A percentile compares a stretch with the other conserved stretches of the same genome.
Conservation (phyloP, 2,797 vertebrate genomes). For the Anisognathus igniventris region DNA sequence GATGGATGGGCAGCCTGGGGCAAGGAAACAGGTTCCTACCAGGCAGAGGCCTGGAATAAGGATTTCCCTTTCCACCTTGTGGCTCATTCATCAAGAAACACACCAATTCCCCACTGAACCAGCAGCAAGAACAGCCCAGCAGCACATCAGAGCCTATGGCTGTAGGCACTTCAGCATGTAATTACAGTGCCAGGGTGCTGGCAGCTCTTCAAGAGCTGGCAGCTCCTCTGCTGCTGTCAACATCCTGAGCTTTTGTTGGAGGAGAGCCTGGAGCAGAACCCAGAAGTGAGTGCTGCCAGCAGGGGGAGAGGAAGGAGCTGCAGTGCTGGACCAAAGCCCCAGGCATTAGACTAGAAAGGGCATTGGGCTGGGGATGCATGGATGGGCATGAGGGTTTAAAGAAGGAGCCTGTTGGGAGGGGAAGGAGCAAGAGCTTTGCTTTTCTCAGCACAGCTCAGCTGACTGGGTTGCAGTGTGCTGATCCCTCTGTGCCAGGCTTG, state of each 20-base stretch:
- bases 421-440: background rate
- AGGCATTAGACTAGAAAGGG: background rate
- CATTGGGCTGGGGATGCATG: rapidly evolving
- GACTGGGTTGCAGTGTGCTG: background rate
- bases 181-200: background rate
- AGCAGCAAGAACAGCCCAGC: background rate
- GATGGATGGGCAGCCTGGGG: background rate
- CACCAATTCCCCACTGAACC: background rate
- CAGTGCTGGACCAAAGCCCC: background rate
- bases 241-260: background rate
- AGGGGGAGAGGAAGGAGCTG: background rate
- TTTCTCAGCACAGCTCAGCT: background rate
- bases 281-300: background rate
- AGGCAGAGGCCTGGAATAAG: background rate
- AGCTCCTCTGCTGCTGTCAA: background rate
- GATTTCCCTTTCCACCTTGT: background rate
- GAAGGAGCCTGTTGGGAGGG: background rate
- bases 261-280: background rate
- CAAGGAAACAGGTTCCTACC: background rate
- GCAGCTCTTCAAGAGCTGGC: background rate
- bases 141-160: background rate
- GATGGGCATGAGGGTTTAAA: background rate
- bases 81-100: background rate
- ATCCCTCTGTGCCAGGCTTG: background rate
- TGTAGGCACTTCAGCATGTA: background rate